Evolutionary conservation across 2,113 vertebrate genomes (phyloP).

Genomic region (Spilogale gracilis): DNA sequence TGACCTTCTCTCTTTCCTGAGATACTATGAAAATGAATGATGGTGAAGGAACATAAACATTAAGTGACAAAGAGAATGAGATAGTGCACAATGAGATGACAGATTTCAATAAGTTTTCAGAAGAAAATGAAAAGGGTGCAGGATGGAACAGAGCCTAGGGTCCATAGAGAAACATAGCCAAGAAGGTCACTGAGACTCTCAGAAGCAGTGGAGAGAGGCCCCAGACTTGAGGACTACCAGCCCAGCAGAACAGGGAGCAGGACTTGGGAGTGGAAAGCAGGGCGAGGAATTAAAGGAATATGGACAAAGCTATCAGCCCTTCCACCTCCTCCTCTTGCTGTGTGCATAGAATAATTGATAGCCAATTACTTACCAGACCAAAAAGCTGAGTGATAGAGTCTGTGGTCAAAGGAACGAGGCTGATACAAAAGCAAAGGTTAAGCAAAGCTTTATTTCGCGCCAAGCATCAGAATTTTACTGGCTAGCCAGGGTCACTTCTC

Average conservation of each 20-base stretch:
- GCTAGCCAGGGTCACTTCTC: too few relatives aligned
- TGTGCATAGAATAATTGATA: neutral
- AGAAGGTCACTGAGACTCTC: neutral
- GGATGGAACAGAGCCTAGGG: neutral
- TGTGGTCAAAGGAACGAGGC: too few relatives aligned
- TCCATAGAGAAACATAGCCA: neutral
- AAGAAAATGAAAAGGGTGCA: neutral
- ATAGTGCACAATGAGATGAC: neutral
- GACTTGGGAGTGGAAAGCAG: neutral
- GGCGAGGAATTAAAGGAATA: neutral
- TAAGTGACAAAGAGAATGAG: neutral
- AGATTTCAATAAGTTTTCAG: neutral
- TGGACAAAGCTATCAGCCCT: neutral
- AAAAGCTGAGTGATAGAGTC: neutral
- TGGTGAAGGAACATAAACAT: neutral
- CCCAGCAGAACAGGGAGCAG: neutral
- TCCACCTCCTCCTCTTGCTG: neutral
- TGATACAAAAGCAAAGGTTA: too few relatives aligned
- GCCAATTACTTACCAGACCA: neutral
- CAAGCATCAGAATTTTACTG: too few relatives aligned
- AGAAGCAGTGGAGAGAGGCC: neutral
- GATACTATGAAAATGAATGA: neutral
- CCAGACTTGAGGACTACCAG: neutral
- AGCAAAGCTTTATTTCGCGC: too few relatives aligned
- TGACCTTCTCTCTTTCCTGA: neutral